Evolutionary conservation across 2,113 vertebrate genomes (phyloP).

Genomic region (Thunnus thynnus): DNA sequence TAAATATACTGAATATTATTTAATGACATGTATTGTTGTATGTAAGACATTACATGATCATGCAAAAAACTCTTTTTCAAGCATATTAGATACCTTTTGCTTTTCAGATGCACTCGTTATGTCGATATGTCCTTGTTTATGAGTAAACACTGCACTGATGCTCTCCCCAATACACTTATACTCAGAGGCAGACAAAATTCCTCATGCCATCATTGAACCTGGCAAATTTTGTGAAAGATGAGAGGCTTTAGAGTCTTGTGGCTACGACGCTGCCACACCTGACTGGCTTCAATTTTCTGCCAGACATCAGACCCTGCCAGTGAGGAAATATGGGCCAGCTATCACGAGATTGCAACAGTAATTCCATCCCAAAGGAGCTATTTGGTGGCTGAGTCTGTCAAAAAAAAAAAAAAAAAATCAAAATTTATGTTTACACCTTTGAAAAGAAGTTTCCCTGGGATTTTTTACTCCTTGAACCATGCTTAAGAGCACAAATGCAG

Average conservation of each 20-base stretch:
- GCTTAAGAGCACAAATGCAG: background rate
- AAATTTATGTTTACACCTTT: slow-evolving; percentile 23
- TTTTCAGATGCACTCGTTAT: background rate
- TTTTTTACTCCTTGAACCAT: background rate
- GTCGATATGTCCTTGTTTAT: too few species aligned
- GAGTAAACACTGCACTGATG: too few species aligned
- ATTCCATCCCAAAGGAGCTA: slow-evolving; percentile 7
- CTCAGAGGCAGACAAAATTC: background rate
- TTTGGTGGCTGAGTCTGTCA: slow-evolving; percentile 12
- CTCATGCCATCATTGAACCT: slow-evolving; percentile 12
- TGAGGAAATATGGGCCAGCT: slow-evolving; percentile 31
- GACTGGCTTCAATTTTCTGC: slow-evolving; percentile 64
- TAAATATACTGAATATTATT: too few species aligned
- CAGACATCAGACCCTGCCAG: slow-evolving; percentile 48
- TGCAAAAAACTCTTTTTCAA: too few species aligned
- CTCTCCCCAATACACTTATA: background rate
- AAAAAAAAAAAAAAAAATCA: background rate
- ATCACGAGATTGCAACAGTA: slow-evolving; percentile 23
- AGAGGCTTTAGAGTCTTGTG: slow-evolving; percentile 35
- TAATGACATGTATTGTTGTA: too few species aligned
- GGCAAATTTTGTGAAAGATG: slow-evolving; percentile 33
- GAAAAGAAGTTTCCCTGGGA: background rate
- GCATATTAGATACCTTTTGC: background rate
- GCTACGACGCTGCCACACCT: slow-evolving; percentile 29
- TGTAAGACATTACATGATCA: too few species aligned